phyloP scores from a whole-genome alignment of 53 echinoderm and acorn worm species.

The Stichopus horrens region DNA sequence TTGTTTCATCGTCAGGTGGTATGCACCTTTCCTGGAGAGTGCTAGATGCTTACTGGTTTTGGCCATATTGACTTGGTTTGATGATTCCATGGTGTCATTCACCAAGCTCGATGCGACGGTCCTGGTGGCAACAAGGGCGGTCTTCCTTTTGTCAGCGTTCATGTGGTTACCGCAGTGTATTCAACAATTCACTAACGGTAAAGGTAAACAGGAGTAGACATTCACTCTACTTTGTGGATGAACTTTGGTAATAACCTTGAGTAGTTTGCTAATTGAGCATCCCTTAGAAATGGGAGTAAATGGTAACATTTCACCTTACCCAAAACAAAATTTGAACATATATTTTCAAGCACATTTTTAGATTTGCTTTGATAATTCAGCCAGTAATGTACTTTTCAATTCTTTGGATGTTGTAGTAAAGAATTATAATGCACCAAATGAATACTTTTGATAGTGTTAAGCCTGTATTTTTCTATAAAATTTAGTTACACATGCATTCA shows the following conservation, averaged over 20 bases:
- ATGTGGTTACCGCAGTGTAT: slow-evolving; percentile 66
- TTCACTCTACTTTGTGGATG: no score
- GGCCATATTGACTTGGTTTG: slow-evolving; percentile 35
- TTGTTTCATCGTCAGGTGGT: slow-evolving; percentile 17
- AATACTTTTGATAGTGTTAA: no score
- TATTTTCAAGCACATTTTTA: neutral
- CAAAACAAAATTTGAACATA: neutral
- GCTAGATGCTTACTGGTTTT: slow-evolving; percentile 58
- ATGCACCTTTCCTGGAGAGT: slow-evolving; percentile 66
- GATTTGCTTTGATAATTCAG: neutral
- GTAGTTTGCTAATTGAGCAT: no score
- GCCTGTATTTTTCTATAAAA: no score
- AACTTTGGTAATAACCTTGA: no score
- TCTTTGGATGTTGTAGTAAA: no score
- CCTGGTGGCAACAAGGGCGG: slow-evolving; percentile 36
- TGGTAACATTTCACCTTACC: no score
- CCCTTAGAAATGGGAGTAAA: no score
- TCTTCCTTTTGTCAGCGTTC: slow-evolving; percentile 55
- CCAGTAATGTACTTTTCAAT: no score
- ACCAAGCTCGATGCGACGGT: slow-evolving; percentile 3
- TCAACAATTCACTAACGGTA: slow-evolving; percentile 19
- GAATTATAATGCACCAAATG: no score
- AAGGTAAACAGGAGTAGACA: slow-evolving; percentile 15
- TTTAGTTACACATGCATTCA: no score
- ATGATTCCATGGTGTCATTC: slow-evolving; percentile 42